Percentiles rank a stretch among this genome's conserved stretches.
phyloP scores from a whole-genome alignment of 2,113 vertebrate genomes.

The Peromyscus polionotus region DNA sequence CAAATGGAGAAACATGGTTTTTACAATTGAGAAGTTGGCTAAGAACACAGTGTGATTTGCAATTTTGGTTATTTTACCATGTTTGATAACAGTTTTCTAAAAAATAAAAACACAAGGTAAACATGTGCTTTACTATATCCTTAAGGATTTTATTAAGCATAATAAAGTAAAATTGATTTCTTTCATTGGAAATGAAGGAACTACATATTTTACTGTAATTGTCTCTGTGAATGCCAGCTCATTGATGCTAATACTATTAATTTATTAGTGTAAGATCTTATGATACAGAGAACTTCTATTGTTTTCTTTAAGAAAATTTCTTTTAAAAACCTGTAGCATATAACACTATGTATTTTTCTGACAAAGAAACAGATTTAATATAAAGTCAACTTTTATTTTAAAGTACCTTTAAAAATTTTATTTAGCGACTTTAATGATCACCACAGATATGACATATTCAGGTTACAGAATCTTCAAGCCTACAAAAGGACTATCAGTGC shows the following conservation, averaged over 20 bases:
- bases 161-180: conserved; percentile 13
- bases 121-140: neutral
- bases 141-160: neutral
- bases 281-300: neutral
- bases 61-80: conserved; percentile 13
- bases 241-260: neutral
- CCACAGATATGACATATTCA: neutral
- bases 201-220: neutral
- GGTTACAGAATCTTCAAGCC: neutral
- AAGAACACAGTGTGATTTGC: neutral
- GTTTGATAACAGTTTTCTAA: neutral
- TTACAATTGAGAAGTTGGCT: neutral
- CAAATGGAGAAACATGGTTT: neutral
- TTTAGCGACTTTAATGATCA: neutral
- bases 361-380: neutral
- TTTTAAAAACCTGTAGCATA: neutral
- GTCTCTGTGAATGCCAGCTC: neutral
- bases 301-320: neutral
- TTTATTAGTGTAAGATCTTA: neutral
- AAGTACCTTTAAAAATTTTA: neutral
- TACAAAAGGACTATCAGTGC: neutral
- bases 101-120: neutral
- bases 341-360: neutral
- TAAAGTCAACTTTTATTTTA: conserved; percentile 25
- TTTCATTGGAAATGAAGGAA: neutral